These are phyloP conservation scores for Clarias pachynema DNA, from an alignment of 2,797 vertebrate genomes.

Conservation along the genomic window DNA sequence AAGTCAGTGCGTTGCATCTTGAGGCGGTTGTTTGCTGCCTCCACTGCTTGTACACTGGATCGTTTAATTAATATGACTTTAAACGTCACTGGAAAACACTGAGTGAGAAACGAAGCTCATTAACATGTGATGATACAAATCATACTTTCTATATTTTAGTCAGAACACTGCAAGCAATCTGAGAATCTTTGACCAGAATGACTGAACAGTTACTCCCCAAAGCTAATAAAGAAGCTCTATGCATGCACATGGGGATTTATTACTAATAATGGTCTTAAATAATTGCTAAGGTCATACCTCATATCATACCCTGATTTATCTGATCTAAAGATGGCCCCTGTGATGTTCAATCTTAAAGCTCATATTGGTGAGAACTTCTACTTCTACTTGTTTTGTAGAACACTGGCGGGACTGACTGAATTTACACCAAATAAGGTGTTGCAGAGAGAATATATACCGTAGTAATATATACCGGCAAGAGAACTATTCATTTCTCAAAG, in stretches of 20 bases:
- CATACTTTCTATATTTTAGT: constrained; percentile 2
- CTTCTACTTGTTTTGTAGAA: not conserved
- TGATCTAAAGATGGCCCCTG: not conserved
- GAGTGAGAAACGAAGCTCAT: not conserved
- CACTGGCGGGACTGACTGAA: not conserved
- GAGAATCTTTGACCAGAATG: not conserved
- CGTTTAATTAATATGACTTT: not conserved
- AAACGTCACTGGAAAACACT: not conserved
- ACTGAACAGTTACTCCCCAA: not conserved
- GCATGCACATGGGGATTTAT: not conserved
- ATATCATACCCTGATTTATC: no score
- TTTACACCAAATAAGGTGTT: not conserved
- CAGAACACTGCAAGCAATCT: constrained; percentile 2
- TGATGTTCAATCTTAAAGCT: not conserved
- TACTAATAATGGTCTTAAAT: not conserved
- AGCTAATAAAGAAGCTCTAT: not conserved
- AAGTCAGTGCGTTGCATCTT: not conserved
- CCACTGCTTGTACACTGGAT: not conserved
- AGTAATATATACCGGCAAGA: no score
- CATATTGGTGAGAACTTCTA: not conserved
- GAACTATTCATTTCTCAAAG: no score
- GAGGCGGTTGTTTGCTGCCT: not conserved
- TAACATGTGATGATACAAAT: not conserved
- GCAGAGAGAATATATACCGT: not conserved
- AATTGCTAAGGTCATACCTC: not conserved